Evolutionary conservation across 2,113 vertebrate genomes (phyloP).

Genomic region (Ailurus styani): DNA sequence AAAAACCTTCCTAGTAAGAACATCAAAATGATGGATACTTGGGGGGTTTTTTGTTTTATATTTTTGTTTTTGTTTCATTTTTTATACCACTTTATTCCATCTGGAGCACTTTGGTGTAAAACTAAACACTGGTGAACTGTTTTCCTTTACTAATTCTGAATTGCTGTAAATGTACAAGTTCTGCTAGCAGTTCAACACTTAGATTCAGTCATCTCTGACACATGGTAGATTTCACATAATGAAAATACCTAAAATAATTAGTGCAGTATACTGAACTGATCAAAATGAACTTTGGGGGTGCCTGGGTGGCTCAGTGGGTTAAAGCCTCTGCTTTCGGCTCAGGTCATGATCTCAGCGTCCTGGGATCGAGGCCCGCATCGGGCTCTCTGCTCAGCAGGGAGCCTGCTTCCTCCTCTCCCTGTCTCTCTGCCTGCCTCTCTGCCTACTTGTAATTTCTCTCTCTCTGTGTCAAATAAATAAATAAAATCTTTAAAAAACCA

Average conservation of each 20-base stretch:
- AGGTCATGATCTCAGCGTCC: no score
- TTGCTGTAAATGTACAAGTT: constrained; percentile 82
- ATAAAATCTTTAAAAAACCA: no score
- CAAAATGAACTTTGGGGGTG: no score
- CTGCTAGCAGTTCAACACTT: constrained; percentile 81
- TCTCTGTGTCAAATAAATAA: no score
- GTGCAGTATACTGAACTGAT: constrained; percentile 84
- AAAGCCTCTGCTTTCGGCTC: no score
- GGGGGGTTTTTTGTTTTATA: neutral
- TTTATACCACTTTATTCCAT: neutral
- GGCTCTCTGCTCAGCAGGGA: no score
- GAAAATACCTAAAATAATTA: constrained; percentile 86
- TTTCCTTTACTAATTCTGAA: constrained; percentile 46
- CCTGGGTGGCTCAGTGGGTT: no score
- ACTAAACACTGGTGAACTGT: neutral
- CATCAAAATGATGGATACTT: neutral
- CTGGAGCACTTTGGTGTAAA: neutral
- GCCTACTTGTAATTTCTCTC: no score
- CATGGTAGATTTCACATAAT: constrained; percentile 85
- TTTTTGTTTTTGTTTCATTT: neutral
- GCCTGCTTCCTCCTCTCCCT: no score
- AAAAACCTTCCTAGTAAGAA: neutral
- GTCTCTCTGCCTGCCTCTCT: no score
- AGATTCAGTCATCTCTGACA: constrained; percentile 53
- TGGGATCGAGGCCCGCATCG: no score